phyloP scores from a whole-genome alignment of 1,140 invertebrate species.

The Varroa destructor region DNA sequence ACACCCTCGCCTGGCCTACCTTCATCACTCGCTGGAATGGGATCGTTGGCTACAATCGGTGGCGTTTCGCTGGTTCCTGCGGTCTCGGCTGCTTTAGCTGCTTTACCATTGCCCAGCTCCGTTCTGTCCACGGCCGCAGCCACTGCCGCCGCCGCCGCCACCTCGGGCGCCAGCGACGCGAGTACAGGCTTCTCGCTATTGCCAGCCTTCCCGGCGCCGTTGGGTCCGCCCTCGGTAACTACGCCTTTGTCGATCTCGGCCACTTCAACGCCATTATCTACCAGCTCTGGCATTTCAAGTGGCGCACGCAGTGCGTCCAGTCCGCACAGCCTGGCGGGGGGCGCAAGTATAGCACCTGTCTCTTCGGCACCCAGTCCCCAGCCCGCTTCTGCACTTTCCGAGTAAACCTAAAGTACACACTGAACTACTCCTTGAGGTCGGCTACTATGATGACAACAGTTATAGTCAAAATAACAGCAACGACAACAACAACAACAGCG shows the following conservation, averaged over 20 bases:
- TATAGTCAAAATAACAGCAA: not conserved
- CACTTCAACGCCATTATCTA: constrained; percentile 2
- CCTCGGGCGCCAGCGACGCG: not conserved
- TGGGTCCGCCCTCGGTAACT: constrained; percentile 2
- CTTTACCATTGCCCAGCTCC: not conserved
- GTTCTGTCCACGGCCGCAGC: too few relatives aligned
- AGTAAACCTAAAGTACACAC: constrained; percentile 18
- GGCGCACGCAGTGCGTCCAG: not conserved
- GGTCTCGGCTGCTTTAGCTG: constrained; percentile 10
- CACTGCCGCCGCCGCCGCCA: not conserved
- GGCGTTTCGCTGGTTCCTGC: constrained; percentile 17
- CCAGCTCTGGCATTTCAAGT: not conserved
- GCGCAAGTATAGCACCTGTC: constrained; percentile 25
- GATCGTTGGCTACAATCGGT: not conserved
- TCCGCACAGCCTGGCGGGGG: constrained; percentile 19
- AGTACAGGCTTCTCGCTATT: not conserved
- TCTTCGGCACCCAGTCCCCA: constrained; percentile 25
- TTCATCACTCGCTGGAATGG: too few relatives aligned
- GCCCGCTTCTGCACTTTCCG: constrained; percentile 25
- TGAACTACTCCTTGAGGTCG: not conserved
- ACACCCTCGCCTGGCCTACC: not conserved
- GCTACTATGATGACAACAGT: not conserved
- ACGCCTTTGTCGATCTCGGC: constrained; percentile 1
- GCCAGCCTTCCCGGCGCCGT: not conserved
- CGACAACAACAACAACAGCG: constrained; percentile 6